Evolutionary conservation across 2,888 invertebrate species (phyloP).

Genomic region (Cephus pulcher): DNA sequence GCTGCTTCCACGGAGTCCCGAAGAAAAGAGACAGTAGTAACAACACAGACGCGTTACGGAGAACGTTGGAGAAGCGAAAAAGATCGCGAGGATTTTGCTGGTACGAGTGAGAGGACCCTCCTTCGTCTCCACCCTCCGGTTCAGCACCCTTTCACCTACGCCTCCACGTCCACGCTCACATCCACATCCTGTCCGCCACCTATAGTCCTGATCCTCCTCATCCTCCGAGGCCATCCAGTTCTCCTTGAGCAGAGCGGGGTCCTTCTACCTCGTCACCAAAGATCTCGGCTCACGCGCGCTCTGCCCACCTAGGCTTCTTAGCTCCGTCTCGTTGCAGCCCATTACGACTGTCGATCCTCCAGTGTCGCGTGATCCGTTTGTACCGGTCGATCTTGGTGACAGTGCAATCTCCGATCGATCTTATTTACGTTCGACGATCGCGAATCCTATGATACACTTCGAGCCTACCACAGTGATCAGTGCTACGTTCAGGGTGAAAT

Average conservation of each 20-base stretch:
- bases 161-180: conserved; percentile 32
- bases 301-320: conserved; percentile 32
- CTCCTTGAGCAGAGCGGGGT: neutral
- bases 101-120: conserved; percentile 23
- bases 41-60: conserved; percentile 56
- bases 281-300: conserved; percentile 12
- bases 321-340: conserved; percentile 18
- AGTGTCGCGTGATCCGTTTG: conserved; percentile 9
- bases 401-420: neutral
- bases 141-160: conserved; percentile 19
- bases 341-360: neutral
- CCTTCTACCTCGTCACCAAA: neutral
- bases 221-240: conserved; percentile 19
- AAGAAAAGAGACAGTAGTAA: conserved; percentile 53
- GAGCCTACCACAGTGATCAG: neutral
- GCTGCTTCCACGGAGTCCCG: conserved; percentile 24
- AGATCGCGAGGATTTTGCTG: conserved; percentile 25
- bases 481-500: neutral
- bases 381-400: neutral
- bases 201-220: conserved; percentile 20
- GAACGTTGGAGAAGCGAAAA: conserved; percentile 51
- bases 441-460: neutral
- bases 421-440: neutral
- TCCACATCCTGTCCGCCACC: conserved; percentile 25
- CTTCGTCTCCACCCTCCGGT: conserved; percentile 23